phyloP scores from a whole-genome alignment of 1,140 invertebrate genomes.

The Sinonovacula constricta region DNA sequence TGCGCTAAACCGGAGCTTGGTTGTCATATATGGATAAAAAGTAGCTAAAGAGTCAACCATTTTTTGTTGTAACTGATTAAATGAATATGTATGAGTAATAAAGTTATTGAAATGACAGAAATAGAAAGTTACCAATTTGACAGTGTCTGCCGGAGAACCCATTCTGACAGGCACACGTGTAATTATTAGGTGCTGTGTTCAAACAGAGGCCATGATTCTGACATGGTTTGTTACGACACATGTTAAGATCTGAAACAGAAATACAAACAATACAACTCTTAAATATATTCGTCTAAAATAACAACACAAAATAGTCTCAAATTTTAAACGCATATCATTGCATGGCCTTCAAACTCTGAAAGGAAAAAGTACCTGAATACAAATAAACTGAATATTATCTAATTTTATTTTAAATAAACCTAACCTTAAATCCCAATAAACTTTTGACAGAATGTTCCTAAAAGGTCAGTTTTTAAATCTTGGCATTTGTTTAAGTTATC shows the following conservation, averaged over 20 bases:
- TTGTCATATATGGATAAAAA: not conserved
- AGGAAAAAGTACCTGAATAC: too few species aligned
- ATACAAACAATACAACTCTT: not conserved
- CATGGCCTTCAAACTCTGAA: too few species aligned
- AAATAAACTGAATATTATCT: too few species aligned
- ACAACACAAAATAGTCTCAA: too few species aligned
- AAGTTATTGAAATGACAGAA: conserved; percentile 68
- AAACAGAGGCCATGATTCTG: conserved; percentile 95
- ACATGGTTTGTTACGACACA: conserved; percentile 97
- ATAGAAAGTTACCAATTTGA: conserved; percentile 81
- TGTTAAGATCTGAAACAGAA: conserved; percentile 88
- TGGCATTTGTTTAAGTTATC: too few species aligned
- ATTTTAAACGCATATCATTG: too few species aligned
- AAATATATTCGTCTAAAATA: not conserved
- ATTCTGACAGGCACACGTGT: conserved; percentile 92
- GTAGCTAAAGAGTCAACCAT: not conserved
- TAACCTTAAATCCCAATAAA: too few species aligned
- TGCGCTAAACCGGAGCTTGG: not conserved
- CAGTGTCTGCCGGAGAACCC: conserved; percentile 93
- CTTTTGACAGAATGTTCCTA: too few species aligned
- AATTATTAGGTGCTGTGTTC: conserved; percentile 95
- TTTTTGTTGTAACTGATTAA: not conserved
- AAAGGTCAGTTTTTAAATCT: too few species aligned
- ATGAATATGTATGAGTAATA: not conserved
- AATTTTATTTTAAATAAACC: too few species aligned